These are phyloP conservation scores for Caenorhabditis zanzibari DNA, from an alignment of 2,888 invertebrate species.

Conservation along the genomic window DNA sequence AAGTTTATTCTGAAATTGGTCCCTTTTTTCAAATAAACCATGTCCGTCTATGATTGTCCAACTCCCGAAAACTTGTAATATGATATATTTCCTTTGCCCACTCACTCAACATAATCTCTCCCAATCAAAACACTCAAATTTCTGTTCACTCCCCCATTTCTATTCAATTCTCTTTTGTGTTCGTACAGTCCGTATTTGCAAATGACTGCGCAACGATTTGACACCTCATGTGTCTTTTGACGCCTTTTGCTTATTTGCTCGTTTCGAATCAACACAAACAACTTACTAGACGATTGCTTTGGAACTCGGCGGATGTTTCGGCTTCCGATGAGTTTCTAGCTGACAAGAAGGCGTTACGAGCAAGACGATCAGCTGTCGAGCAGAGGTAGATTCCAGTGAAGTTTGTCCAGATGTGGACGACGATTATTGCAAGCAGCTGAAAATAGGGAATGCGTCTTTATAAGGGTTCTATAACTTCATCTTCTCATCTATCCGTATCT, in stretches of 20 bases:
- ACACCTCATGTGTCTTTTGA: conserved; percentile 47
- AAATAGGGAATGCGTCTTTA: conserved; percentile 21
- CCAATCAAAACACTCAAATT: conserved; percentile 46
- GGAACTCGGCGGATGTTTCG: conserved; percentile 70
- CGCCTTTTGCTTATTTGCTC: conserved; percentile 28
- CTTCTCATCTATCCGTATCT: neutral
- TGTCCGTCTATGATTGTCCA: neutral
- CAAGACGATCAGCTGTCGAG: conserved; percentile 74
- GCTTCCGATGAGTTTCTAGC: conserved; percentile 74
- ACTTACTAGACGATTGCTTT: conserved; percentile 73
- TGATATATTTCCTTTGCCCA: conserved; percentile 17
- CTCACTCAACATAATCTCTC: conserved; percentile 12
- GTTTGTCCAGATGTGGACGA: conserved; percentile 81
- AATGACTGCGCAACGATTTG: conserved; percentile 47
- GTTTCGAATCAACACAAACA: neutral
- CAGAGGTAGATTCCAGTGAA: conserved; percentile 80
- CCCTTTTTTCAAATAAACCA: neutral
- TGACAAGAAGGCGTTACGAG: conserved; percentile 74
- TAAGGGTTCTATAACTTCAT: too few relatives aligned
- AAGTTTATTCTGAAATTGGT: conserved; percentile 75
- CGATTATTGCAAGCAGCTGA: conserved; percentile 79
- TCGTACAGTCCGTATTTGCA: conserved; percentile 43
- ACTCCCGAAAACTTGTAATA: conserved; percentile 24
- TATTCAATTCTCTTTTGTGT: conserved; percentile 30
- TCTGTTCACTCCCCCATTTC: conserved; percentile 12